phyloP scores from a whole-genome alignment of 2,888 invertebrate species.

The Scaptomyza tumidula region DNA sequence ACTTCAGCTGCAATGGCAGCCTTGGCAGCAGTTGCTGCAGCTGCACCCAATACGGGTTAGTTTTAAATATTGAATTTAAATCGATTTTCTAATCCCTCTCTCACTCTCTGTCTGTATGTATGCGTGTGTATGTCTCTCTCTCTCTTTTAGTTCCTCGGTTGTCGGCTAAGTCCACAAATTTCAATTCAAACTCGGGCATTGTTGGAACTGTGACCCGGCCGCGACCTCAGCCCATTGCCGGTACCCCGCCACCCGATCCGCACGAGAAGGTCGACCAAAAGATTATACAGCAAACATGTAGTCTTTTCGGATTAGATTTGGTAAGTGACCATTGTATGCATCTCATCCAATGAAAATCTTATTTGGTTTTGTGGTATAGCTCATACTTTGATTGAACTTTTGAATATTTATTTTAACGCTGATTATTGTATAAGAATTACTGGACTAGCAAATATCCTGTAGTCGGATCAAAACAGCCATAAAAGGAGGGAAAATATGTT shows the following conservation, averaged over 20 bases:
- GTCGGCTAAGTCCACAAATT: constrained; percentile 83
- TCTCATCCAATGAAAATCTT: background rate
- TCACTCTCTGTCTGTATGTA: background rate
- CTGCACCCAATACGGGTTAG: constrained; percentile 79
- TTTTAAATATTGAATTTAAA: background rate
- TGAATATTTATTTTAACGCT: too few relatives aligned
- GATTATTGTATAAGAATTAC: too few relatives aligned
- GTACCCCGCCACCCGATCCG: constrained; percentile 94
- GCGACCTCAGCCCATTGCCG: constrained; percentile 94
- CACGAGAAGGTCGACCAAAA: constrained; percentile 94
- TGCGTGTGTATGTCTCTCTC: background rate
- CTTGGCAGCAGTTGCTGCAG: constrained; percentile 62
- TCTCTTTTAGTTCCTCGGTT: constrained; percentile 77
- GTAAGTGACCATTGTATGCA: constrained; percentile 84
- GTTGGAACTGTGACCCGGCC: constrained; percentile 88
- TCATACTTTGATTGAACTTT: too few relatives aligned
- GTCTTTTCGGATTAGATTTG: constrained; percentile 94
- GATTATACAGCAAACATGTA: constrained; percentile 95
- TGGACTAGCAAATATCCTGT: too few relatives aligned
- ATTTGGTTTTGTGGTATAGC: background rate
- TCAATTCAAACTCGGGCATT: constrained; percentile 81
- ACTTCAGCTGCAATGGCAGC: constrained; percentile 60
- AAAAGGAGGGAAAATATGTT: too few relatives aligned
- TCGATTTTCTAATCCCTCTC: background rate
- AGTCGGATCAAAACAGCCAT: too few relatives aligned